Percentiles rank a stretch among this genome's conserved stretches.
These are phyloP conservation scores for Malacoraja senta DNA, from an alignment of 2,797 vertebrate genomes.

Conservation along the genomic window DNA sequence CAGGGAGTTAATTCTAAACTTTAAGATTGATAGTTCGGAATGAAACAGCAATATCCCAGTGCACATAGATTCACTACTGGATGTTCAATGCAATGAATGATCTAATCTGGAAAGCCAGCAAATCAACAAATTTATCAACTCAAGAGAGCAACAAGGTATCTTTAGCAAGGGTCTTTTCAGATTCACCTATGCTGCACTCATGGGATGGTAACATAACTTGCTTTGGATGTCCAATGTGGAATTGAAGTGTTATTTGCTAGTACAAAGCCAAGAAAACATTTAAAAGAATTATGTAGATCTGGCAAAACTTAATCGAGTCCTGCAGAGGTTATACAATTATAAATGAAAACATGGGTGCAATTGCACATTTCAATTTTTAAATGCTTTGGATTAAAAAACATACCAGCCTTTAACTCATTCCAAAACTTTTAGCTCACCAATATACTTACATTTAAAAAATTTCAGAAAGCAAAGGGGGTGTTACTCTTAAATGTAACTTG, in stretches of 20 bases:
- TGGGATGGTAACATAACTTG: not conserved
- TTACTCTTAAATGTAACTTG: slow-evolving; percentile 52
- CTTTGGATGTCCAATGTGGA: not conserved
- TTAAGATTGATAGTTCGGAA: not conserved
- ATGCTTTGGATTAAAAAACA: not conserved
- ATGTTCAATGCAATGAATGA: not conserved
- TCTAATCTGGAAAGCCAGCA: slow-evolving; percentile 2
- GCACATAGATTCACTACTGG: not conserved
- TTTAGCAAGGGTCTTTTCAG: not conserved
- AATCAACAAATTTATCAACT: not conserved
- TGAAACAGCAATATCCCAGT: not conserved
- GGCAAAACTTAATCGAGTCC: not conserved
- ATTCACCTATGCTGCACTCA: not conserved
- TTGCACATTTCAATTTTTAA: not conserved
- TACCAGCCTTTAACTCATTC: not conserved
- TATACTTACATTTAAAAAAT: not conserved
- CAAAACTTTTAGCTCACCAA: not conserved
- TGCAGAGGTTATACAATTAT: too few species aligned
- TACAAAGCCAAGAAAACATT: slow-evolving; percentile 2
- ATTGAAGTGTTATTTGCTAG: not conserved
- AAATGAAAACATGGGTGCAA: not conserved
- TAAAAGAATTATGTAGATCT: not conserved
- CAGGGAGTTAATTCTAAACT: not conserved
- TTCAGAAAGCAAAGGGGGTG: not conserved
- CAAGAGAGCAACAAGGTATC: not conserved